Percentiles rank a stretch among this genome's conserved stretches.
These are phyloP conservation scores for Odocoileus virginianus DNA, from an alignment of 2,113 vertebrate genomes.

Conservation along the genomic window DNA sequence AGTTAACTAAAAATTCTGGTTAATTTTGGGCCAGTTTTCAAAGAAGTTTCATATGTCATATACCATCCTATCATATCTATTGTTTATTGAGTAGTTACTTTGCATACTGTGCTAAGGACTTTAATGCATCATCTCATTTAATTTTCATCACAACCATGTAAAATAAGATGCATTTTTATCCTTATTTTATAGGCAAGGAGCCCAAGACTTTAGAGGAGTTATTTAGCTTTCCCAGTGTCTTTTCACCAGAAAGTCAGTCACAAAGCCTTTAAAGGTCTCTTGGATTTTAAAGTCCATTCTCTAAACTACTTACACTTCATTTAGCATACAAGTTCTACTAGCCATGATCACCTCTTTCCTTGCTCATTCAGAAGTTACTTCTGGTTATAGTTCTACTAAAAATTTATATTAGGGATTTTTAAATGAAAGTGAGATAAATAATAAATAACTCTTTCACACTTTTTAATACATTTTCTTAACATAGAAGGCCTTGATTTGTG, in stretches of 20 bases:
- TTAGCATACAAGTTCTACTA: background rate
- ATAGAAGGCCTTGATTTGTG: background rate
- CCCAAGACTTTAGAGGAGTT: background rate
- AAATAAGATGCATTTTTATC: background rate
- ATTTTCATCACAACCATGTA: background rate
- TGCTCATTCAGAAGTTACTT: background rate
- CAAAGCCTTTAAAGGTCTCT: background rate
- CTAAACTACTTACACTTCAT: background rate
- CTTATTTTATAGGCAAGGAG: background rate
- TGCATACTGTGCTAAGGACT: background rate
- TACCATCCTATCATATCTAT: background rate
- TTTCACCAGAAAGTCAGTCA: background rate
- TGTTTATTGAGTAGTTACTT: background rate
- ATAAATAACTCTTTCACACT: background rate
- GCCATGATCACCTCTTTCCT: background rate
- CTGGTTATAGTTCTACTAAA: background rate
- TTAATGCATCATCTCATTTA: background rate
- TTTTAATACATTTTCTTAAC: background rate
- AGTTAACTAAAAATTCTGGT: background rate
- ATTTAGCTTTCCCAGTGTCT: background rate
- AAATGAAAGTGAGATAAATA: background rate
- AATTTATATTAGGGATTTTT: background rate
- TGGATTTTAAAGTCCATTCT: background rate
- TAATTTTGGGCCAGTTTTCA: background rate
- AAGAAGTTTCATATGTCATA: background rate